phyloP scores from a whole-genome alignment of 2,797 vertebrate species.

The Falco concolor region DNA sequence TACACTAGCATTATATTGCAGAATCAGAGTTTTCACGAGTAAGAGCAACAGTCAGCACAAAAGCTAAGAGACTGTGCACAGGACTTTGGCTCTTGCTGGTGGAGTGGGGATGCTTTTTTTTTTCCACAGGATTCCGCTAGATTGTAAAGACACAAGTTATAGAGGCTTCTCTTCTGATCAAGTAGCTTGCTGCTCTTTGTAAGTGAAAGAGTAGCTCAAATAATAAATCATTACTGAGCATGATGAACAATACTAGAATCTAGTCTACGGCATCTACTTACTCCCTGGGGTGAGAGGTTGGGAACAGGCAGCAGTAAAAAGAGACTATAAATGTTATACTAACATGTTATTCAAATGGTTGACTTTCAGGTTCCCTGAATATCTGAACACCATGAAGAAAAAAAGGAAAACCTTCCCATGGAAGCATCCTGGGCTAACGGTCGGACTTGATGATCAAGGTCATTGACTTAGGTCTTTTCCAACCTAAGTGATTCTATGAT shows the following conservation, averaged over 20 bases:
- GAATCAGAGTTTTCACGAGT: not conserved
- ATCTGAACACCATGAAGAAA: constrained; percentile 7
- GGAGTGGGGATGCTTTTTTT: not conserved
- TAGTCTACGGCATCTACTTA: not conserved
- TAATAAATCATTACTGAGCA: not conserved
- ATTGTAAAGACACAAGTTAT: not conserved
- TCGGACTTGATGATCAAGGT: no score
- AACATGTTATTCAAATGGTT: not conserved
- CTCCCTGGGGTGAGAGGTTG: not conserved
- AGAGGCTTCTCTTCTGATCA: not conserved
- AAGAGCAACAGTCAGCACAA: not conserved
- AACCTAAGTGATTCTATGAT: not conserved
- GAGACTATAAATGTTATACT: not conserved
- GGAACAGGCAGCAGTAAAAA: not conserved
- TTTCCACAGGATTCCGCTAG: not conserved
- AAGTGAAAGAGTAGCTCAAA: not conserved
- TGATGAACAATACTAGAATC: not conserved
- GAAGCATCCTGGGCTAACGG: not conserved
- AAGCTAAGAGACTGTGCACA: not conserved
- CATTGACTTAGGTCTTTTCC: no score
- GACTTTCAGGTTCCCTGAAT: not conserved
- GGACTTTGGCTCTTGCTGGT: not conserved
- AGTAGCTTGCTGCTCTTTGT: not conserved
- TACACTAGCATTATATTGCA: not conserved
- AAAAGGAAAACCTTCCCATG: constrained; percentile 1